Percentiles rank a stretch among this genome's conserved stretches.
phyloP scores from a whole-genome alignment of 2,888 invertebrate genomes.

The Drosophila gaucha region DNA sequence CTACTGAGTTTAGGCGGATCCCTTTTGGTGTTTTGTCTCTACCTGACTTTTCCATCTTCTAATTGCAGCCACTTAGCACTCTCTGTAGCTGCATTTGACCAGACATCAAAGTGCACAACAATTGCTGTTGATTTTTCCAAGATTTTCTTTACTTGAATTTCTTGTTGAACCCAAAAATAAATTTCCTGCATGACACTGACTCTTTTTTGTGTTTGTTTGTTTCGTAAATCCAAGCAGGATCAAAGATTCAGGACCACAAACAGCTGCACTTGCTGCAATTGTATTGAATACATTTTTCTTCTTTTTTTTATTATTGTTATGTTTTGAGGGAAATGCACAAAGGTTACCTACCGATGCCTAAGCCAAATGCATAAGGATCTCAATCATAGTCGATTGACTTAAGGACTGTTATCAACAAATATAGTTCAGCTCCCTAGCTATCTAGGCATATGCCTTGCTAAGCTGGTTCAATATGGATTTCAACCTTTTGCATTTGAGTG shows the following conservation, averaged over 20 bases:
- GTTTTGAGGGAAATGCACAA: conserved; percentile 26
- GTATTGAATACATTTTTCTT: conserved; percentile 42
- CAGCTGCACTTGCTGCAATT: conserved; percentile 34
- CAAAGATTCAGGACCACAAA: conserved; percentile 15
- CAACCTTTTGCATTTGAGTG: too few relatives aligned
- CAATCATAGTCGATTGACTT: background rate
- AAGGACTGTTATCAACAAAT: background rate
- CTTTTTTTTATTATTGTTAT: conserved; percentile 47
- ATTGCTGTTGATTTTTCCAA: conserved; percentile 69
- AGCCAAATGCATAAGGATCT: conserved; percentile 3
- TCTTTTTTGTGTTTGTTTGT: conserved; percentile 33
- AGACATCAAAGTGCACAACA: conserved; percentile 45
- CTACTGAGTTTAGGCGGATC: conserved; percentile 28
- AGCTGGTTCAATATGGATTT: too few relatives aligned
- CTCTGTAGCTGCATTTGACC: conserved; percentile 21
- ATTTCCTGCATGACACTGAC: conserved; percentile 66
- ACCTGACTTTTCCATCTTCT: conserved; percentile 59
- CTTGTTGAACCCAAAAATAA: conserved; percentile 64
- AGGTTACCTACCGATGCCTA: background rate
- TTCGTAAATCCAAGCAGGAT: conserved; percentile 20
- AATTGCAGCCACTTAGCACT: conserved; percentile 79
- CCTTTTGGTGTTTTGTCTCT: conserved; percentile 33
- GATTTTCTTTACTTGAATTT: conserved; percentile 25
- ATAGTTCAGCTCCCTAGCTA: background rate
- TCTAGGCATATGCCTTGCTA: too few relatives aligned